phyloP scores from a whole-genome alignment of 1,140 invertebrate genomes.

The Gryllus bimaculatus region DNA sequence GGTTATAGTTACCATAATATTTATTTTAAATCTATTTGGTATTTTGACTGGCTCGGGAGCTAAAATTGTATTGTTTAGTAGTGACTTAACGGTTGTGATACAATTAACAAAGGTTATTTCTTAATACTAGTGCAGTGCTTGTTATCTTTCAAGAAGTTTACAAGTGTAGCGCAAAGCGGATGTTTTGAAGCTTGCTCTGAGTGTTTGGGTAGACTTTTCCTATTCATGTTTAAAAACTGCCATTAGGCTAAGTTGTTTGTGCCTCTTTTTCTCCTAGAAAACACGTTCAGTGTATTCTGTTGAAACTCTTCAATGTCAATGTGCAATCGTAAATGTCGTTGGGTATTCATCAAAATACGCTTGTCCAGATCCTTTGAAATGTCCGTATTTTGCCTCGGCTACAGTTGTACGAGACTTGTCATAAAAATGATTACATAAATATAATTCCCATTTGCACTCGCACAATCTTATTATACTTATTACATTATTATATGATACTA shows the following conservation, averaged over 20 bases:
- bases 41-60: constrained; percentile 7
- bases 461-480: constrained; percentile 20
- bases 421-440: constrained; percentile 12
- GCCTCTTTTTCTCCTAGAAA: constrained; percentile 19
- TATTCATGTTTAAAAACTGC: constrained; percentile 20
- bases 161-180: not conserved
- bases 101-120: constrained; percentile 6
- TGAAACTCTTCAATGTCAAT: constrained; percentile 15
- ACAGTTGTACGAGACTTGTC: constrained; percentile 2
- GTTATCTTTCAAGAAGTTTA: constrained; percentile 8
- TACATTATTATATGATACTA: constrained; percentile 18
- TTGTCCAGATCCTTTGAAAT: constrained; percentile 15
- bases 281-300: constrained; percentile 19
- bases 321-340: constrained; percentile 15
- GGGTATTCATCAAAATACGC: constrained; percentile 14
- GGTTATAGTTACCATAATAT: constrained; percentile 13
- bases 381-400: constrained; percentile 12
- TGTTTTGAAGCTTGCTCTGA: constrained; percentile 16
- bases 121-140: constrained; percentile 8
- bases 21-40: constrained; percentile 6
- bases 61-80: constrained; percentile 2
- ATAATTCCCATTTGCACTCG: constrained; percentile 20
- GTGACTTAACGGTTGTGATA: constrained; percentile 17
- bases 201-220: constrained; percentile 18
- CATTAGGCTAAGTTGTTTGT: constrained; percentile 20